Base-by-base conservation (phyloP, 2,797 vertebrate genomes). In the Cirrhinus molitorella region DNA sequence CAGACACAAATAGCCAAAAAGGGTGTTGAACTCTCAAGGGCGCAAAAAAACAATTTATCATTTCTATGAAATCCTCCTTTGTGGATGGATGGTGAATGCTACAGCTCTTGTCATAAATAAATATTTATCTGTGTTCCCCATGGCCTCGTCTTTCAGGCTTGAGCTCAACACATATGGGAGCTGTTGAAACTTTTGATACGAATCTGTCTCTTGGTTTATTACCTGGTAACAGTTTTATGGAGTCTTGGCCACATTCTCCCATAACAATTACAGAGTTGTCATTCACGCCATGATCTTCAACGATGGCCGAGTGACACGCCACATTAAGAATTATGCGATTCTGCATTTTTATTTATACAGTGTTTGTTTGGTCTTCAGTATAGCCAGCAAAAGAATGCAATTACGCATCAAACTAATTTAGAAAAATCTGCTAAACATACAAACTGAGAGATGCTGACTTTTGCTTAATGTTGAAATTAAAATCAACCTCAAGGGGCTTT, bases 181-280 rank as follows among this genome's bases (percentile, higher is more conserved):
- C 71, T 77, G 83, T 83, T 71, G 72, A 86, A 85, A 77, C 66
- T 83, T 83, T 81, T 89, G 83, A 88, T 81, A 70, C 77, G 34
- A 85, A 77, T 72, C 57, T 73, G 81, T 68, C 79, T 87, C 67
- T 83, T 73, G 79, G 83, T 87, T 85, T 85, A 84, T 80, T 79
- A 79, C 83, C 68, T 77, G 16, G 43, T 49, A 80, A 83, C 51
- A 72, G 21, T 68, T 66, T 75, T 65, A 79, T 71, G 53, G 78
- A 76, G 70, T 84, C 21, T 57, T 66, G 57, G 72, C 43, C 78
- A 75, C 78, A 61, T 70, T 84, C 34, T 81, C 78, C 78, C 82
- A 77, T 57, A 86, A 76, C 82, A 86, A 86, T 86, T 72, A 84
- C 79, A 45, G 40, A 72, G 81, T 82, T 55, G 75, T 83, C 88